Evolutionary conservation across 2,888 invertebrate species (phyloP), one percentile per base, ranked within the genome.

Genomic region (Phengaris arion): DNA sequence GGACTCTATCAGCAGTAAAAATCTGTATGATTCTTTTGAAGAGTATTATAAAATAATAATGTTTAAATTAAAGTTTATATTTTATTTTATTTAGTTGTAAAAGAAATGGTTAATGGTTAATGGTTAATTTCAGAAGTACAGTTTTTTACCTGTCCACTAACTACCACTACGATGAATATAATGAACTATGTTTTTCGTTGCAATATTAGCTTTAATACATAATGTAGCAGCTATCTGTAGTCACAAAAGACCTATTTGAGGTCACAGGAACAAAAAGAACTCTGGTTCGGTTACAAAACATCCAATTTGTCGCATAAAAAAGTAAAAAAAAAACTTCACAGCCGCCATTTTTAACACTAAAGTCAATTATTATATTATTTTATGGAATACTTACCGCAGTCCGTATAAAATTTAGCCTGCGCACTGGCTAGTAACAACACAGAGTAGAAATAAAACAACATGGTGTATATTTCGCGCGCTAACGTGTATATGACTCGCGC

Each of bases 341-440:
- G 1, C 15, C 57, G 57, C 4, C 2, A 15, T 57, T 57, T 57
- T 3, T 57, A 22, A 22, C 5, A 35, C 35, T 22, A 8, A 10
- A 9, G 35, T 64, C 59, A 64, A 22, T 22, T 64, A 22, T 22
- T 64, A 22, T 64, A 9, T 10, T 64, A 9, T 10, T 15, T 15
- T 15, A 8, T 57, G 15, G 57, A 57, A 15, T 77, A 77, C 79
- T 83, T 87, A 93, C 93, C 93, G 78, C 93, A 93, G 82, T 93
- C 93, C 77, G 84, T 86, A 84, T 90, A 92, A 83, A 91, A 92
- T 77, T 92, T 92, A 4, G 90, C 93, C 77, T 93, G 86, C 9
- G 85, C 87, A 87, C 89, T 86, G 79, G 87, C 88, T 79, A 91
- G 82, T 6, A 91, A 81, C 80, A 91, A 85, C 73, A 85, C 81